These are phyloP conservation scores for Delia radicum DNA, from an alignment of 1,140 invertebrate genomes.

Conservation along the genomic window DNA sequence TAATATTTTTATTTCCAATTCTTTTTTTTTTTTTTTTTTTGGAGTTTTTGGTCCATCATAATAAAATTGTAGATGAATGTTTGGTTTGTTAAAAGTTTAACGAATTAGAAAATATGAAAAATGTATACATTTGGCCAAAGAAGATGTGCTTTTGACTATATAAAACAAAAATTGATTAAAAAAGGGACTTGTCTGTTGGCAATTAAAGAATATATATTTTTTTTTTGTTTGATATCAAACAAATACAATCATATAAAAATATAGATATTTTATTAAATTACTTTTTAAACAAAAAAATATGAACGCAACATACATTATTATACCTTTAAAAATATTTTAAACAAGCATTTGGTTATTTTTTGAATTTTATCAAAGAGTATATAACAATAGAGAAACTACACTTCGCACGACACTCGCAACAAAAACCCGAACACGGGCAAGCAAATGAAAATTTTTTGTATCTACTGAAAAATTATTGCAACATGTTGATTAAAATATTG, in stretches of 20 bases:
- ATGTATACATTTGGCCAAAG: conserved; percentile 4
- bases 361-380: too few species aligned
- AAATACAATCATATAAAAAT: not conserved
- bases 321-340: too few species aligned
- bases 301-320: not conserved
- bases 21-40: not conserved
- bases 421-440: too few species aligned
- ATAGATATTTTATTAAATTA: not conserved
- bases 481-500: too few species aligned
- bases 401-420: too few species aligned
- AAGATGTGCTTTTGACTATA: conserved; percentile 5
- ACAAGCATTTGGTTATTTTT: too few species aligned
- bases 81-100: conserved; percentile 22
- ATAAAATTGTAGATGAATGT: not conserved
- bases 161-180: conserved; percentile 5
- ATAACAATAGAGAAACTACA: too few species aligned
- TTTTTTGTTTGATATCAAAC: not conserved
- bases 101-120: conserved; percentile 14
- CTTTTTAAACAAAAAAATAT: not conserved
- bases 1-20: too few species aligned
- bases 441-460: too few species aligned
- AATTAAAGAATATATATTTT: not conserved
- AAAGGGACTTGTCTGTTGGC: not conserved
- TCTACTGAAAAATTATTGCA: too few species aligned
- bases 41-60: not conserved